A percentile compares a stretch with the other conserved stretches of the same genome.
Conservation (phyloP, 2,797 vertebrate species). For the Liasis olivaceus region DNA sequence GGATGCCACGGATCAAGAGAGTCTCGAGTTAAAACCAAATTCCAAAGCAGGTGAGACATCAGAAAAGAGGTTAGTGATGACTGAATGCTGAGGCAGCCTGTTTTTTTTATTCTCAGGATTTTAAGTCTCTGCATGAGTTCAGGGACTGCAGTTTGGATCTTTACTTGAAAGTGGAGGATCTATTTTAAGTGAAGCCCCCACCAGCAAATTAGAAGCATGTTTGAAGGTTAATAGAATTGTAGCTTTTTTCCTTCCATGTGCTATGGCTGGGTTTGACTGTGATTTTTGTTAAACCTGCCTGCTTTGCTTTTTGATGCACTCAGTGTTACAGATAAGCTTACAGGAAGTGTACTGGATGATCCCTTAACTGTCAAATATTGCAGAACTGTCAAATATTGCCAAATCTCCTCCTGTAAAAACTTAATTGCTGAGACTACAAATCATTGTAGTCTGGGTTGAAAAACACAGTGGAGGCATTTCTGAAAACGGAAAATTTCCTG, state of each 20-base stretch:
- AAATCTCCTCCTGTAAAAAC: too few species aligned
- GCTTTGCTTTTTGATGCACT: background rate
- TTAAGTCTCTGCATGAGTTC: background rate
- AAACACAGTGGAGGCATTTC: background rate
- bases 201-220: background rate
- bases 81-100: conserved; percentile 34
- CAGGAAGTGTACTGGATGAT: background rate
- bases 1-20: conserved; percentile 90
- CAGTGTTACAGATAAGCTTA: background rate
- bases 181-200: too few species aligned
- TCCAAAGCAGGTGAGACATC: conserved; percentile 74
- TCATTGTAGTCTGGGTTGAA: background rate
- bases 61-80: conserved; percentile 23
- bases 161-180: background rate
- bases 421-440: background rate
- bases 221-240: background rate
- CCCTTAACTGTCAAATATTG: background rate
- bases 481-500: background rate
- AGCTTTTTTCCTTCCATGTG: background rate
- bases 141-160: background rate
- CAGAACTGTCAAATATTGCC: background rate
- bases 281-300: background rate
- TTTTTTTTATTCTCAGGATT: background rate
- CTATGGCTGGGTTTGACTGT: background rate
- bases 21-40: conserved; percentile 86